Evolutionary conservation across 2,888 invertebrate species (phyloP).

Genomic region (Tanytarsus gracilentus): DNA sequence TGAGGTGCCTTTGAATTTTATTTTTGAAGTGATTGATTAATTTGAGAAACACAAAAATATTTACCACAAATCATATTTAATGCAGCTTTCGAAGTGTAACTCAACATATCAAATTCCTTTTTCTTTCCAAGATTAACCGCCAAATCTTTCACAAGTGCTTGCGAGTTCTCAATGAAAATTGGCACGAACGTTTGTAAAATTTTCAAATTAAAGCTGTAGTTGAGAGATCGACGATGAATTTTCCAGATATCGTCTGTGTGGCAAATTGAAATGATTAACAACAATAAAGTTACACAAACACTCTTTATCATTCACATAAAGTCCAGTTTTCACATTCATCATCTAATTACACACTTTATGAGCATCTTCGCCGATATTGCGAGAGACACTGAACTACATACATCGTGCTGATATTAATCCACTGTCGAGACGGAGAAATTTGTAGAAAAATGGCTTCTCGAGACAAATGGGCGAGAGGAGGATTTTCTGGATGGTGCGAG

Average conservation of each 20-base stretch:
- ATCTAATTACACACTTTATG: too few species aligned
- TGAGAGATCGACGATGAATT: conserved; percentile 31
- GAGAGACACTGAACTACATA: conserved; percentile 13
- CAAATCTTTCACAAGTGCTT: conserved; percentile 30
- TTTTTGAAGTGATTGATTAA: not conserved
- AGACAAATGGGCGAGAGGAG: conserved; percentile 17
- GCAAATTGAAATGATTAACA: not conserved
- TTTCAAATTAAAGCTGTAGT: conserved; percentile 31
- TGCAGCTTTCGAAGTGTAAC: conserved; percentile 28
- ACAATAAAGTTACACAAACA: not conserved
- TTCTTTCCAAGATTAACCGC: conserved; percentile 24
- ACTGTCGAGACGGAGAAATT: conserved; percentile 22
- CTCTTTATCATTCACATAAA: not conserved
- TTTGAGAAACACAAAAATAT: not conserved
- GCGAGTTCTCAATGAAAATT: conserved; percentile 31
- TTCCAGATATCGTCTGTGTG: conserved; percentile 30
- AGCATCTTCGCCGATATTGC: not conserved
- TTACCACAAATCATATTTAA: conserved; percentile 31
- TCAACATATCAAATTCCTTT: conserved; percentile 29
- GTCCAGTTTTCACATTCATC: too few species aligned
- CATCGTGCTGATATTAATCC: conserved; percentile 24
- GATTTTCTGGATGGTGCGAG: conserved; percentile 23
- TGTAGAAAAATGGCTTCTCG: conserved; percentile 27
- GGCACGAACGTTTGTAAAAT: conserved; percentile 31
- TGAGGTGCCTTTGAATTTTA: conserved; percentile 13